Conservation (phyloP, 1,140 invertebrate species). For the Aphelinus certus region DNA sequence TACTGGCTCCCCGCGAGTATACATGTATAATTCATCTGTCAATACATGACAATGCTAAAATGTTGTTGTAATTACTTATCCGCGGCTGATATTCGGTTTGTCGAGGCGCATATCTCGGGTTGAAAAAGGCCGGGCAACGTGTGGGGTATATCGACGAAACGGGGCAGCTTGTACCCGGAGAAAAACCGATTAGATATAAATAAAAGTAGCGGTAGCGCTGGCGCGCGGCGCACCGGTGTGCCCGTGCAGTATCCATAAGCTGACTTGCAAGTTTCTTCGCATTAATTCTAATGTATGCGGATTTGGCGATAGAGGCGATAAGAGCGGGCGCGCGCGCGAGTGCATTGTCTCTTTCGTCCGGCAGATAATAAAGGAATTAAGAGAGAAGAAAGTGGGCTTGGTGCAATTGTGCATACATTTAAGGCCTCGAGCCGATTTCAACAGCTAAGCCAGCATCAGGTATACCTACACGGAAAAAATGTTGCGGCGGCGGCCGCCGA, state of each 20-base stretch:
- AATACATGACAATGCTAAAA: no score
- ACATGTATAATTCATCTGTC: no score
- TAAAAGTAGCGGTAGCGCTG: background rate
- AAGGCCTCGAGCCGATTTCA: background rate
- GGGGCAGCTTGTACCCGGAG: background rate
- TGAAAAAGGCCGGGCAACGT: no score
- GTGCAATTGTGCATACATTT: background rate
- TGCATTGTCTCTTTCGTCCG: conserved; percentile 17
- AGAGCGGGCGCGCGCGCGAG: background rate
- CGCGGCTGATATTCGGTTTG: no score
- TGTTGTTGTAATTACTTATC: no score
- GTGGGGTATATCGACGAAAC: no score
- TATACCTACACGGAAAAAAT: no score
- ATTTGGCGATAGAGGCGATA: conserved; percentile 13
- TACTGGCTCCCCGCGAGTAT: no score
- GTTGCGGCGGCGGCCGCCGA: no score
- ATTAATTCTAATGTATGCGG: conserved; percentile 41
- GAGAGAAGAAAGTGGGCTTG: conserved; percentile 24
- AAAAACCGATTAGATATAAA: conserved; percentile 14
- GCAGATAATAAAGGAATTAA: conserved; percentile 26
- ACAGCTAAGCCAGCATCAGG: background rate
- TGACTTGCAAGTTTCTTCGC: conserved; percentile 45
- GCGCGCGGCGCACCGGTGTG: no score
- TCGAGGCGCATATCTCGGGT: no score
- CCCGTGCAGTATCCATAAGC: conserved; percentile 28